Evolutionary conservation across 2,113 vertebrate genomes (phyloP), one percentile per base, ranked within the genome.

Genomic region (Gasterosteus aculeatus): DNA sequence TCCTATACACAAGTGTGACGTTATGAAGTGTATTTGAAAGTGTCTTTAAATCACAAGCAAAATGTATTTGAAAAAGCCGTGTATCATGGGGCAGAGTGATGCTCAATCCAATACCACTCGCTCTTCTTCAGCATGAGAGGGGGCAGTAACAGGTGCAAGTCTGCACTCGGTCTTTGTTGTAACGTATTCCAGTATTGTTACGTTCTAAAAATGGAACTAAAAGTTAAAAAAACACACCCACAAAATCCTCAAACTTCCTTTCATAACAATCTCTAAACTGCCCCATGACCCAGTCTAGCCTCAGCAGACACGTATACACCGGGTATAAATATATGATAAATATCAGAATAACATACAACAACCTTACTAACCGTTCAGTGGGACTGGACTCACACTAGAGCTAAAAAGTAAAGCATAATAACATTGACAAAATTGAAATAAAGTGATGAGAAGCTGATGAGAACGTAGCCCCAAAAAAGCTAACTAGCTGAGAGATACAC

Each of bases 11-110:
- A 26, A 26, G 22, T 26, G 22, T 26, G 22, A 26, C 22, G 22
- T 26, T 26, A 26, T 26, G 22, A 26, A 26, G 22, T 26, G 22
- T 26, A 26, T 26, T 26, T 26, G 22, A 26, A 26, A 26, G 22
- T 26, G 22, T 26, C 22, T 26, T 26, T 26, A 26, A 38, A 7
- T 38, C 2, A 38, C 35, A 7, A 38, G 5, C 4, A 1, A 69
- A 31, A 81, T 79, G 71, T 83, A 68, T 66, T 26, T 26, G 2
- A 67, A 31, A 41, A 42, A 26, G 53, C 6, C 16, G 9, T 10
- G 29, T 12, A 46, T 70, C 51, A 44, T 16, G 35, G 31, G 16
- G 26, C 26, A 44, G 22, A 46, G 14, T 19, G 3, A 46, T 14
- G 5, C 26, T 12, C 11, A 29, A 35, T 47, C 7, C 29, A 35